Evolutionary conservation across 2,113 vertebrate genomes (phyloP).

Genomic region (Lasiurus cinereus): DNA sequence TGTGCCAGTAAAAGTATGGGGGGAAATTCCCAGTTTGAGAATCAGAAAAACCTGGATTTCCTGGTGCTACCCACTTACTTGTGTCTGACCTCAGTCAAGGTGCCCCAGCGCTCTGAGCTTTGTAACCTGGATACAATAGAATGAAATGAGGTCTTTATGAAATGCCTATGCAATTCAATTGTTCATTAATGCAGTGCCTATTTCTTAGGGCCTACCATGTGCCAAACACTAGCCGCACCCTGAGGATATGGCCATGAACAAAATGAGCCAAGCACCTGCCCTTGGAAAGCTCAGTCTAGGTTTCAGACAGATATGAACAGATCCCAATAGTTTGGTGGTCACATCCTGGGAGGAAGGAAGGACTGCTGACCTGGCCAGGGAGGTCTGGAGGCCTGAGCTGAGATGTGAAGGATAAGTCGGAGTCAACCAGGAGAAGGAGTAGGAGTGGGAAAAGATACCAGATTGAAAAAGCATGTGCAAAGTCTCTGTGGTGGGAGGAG

Average conservation of each 20-base stretch:
- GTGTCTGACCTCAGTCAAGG: neutral
- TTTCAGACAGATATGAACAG: neutral
- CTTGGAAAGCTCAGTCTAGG: neutral
- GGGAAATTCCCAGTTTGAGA: neutral
- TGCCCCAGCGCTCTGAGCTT: neutral
- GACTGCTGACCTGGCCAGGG: neutral
- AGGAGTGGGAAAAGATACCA: neutral
- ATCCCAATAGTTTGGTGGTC: neutral
- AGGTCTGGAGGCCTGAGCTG: neutral
- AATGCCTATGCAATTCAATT: neutral
- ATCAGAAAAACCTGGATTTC: neutral
- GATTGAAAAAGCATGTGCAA: neutral
- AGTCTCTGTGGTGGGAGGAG: neutral
- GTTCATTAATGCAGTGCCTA: neutral
- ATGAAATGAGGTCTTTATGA: neutral
- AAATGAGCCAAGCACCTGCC: neutral
- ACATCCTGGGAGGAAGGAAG: neutral
- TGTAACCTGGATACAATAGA: neutral
- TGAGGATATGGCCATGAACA: neutral
- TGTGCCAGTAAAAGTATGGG: neutral
- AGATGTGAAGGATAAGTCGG: neutral
- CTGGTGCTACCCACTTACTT: neutral
- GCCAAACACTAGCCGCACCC: neutral
- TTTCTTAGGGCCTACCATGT: neutral
- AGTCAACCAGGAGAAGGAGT: neutral